A percentile compares a stretch with the other conserved stretches of the same genome.
phyloP scores from a whole-genome alignment of 2,113 vertebrate species.

The Ardeotis arabs region DNA sequence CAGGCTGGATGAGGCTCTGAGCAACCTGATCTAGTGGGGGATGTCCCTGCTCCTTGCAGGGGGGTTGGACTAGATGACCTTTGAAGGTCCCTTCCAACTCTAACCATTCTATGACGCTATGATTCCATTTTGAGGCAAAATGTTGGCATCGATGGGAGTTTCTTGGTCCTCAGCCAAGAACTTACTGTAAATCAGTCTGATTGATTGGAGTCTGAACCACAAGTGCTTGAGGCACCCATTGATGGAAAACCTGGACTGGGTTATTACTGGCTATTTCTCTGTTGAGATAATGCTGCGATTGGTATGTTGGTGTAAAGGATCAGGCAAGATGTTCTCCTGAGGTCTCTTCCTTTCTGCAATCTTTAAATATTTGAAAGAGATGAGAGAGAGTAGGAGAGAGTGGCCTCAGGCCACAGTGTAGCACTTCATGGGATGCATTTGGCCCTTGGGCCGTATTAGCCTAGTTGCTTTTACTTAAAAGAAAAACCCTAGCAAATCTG shows the following conservation, averaged over 20 bases:
- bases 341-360: background rate
- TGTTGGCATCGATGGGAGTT: rapidly evolving
- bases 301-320: background rate
- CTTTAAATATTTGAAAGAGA: slow-evolving; percentile 42
- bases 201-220: background rate
- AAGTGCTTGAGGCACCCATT: background rate
- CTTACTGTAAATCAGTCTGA: slow-evolving; percentile 7
- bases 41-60: too few species aligned
- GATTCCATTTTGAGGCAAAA: slow-evolving; percentile 13
- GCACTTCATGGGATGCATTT: background rate
- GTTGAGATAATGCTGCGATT: background rate
- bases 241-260: background rate
- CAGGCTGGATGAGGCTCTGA: too few species aligned
- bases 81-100: too few species aligned
- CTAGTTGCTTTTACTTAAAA: background rate
- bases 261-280: slow-evolving; percentile 6
- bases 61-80: too few species aligned
- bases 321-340: background rate
- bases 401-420: background rate
- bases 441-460: background rate
- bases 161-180: background rate
- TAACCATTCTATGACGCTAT: too few species aligned
- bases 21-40: too few species aligned
- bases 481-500: background rate
- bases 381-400: background rate